A percentile compares a stretch with the other conserved stretches of the same genome.
phyloP scores from a whole-genome alignment of 2,888 invertebrate species.

The Drosophila meridionalis region DNA sequence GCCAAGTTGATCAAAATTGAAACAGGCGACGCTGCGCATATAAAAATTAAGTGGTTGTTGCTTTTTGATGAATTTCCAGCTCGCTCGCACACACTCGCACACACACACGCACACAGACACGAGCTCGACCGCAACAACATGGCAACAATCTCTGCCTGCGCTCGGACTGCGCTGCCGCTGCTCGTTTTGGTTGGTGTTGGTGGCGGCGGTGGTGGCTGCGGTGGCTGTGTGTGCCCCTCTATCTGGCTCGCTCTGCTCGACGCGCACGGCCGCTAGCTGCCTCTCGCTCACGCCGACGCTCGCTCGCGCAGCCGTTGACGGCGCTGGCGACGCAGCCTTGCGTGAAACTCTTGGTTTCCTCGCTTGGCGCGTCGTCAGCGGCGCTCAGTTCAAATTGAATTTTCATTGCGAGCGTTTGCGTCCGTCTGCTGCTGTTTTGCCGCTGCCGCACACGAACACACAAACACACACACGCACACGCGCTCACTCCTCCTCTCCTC shows the following conservation, averaged over 20 bases:
- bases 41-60: constrained; percentile 79
- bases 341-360: constrained; percentile 74
- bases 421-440: constrained; percentile 69
- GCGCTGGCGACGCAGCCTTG: constrained; percentile 24
- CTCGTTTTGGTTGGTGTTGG: constrained; percentile 52
- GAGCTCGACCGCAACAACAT: constrained; percentile 66
- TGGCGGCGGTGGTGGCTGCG: constrained; percentile 23
- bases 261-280: constrained; percentile 12
- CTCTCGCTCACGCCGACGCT: constrained; percentile 15
- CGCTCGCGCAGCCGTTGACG: constrained; percentile 24
- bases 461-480: not conserved
- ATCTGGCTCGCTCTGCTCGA: constrained; percentile 26
- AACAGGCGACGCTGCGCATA: constrained; percentile 73
- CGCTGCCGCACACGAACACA: constrained; percentile 39
- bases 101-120: not conserved
- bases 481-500: constrained; percentile 12
- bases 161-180: constrained; percentile 47
- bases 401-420: constrained; percentile 82
- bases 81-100: constrained; percentile 66
- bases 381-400: constrained; percentile 84
- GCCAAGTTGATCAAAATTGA: constrained; percentile 77
- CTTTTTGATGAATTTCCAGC: constrained; percentile 82
- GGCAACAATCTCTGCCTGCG: constrained; percentile 79
- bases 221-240: constrained; percentile 13
- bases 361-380: constrained; percentile 69